Evolutionary conservation across 2,797 vertebrate species (phyloP).

Genomic region (Hirundo rustica): DNA sequence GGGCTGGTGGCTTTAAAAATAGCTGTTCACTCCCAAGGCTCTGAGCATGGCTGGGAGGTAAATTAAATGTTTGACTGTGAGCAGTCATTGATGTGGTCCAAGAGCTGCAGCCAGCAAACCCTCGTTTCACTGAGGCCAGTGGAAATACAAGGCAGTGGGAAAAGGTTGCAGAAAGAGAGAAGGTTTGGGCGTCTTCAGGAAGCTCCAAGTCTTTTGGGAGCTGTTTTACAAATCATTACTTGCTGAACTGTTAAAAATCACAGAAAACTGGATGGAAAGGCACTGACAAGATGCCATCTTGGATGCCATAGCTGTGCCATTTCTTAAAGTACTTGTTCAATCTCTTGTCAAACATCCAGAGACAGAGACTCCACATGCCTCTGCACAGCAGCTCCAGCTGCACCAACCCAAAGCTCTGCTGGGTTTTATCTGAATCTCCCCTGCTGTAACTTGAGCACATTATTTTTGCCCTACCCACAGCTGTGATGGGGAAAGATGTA

Average conservation of each 20-base stretch:
- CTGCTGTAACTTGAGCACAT: background rate
- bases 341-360: background rate
- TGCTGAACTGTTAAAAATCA: constrained; percentile 6
- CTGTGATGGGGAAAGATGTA: background rate
- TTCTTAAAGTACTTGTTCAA: background rate
- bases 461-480: background rate
- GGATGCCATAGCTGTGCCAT: background rate
- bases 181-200: background rate
- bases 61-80: constrained; percentile 55
- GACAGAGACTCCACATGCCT: rapidly evolving
- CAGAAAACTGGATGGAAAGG: background rate
- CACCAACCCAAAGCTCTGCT: background rate
- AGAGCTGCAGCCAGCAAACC: background rate
- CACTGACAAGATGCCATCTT: background rate
- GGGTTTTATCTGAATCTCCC: background rate
- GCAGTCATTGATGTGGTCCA: constrained; percentile 50
- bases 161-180: background rate
- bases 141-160: constrained; percentile 5
- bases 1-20: constrained; percentile 65
- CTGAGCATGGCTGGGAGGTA: constrained; percentile 33
- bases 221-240: background rate
- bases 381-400: background rate
- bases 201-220: background rate
- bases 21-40: constrained; percentile 36
- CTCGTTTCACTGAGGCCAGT: background rate